Percentiles rank a stretch among this genome's conserved stretches.
phyloP scores from a whole-genome alignment of 2,113 vertebrate species.

The Cyphomyrus plagiostoma region DNA sequence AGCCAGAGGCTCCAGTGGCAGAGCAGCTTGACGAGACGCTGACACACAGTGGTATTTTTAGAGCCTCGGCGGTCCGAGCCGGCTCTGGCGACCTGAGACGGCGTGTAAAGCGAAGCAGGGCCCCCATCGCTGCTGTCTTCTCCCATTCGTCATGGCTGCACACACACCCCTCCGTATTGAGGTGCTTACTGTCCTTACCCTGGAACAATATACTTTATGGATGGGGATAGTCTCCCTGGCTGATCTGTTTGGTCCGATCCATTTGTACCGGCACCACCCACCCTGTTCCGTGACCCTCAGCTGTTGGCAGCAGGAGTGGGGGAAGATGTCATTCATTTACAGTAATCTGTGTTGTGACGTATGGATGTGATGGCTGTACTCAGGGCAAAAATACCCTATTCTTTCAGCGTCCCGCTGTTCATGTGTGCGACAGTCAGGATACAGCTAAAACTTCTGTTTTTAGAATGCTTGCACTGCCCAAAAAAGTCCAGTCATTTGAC shows the following conservation, averaged over 20 bases:
- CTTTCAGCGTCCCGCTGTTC: neutral
- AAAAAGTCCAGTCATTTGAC: neutral
- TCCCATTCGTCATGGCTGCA: slow-evolving; percentile 30
- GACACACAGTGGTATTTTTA: neutral
- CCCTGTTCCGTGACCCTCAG: neutral
- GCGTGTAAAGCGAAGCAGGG: neutral
- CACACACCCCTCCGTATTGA: neutral
- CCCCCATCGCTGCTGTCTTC: neutral
- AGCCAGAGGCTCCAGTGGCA: neutral
- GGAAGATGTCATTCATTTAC: neutral
- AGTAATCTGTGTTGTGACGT: neutral
- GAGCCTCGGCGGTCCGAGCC: neutral
- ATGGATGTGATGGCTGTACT: neutral
- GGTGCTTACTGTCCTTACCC: neutral
- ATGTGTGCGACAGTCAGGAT: neutral
- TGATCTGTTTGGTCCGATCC: neutral
- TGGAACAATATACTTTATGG: neutral
- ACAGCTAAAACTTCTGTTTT: neutral
- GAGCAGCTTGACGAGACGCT: neutral
- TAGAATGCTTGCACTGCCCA: neutral
- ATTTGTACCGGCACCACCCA: neutral
- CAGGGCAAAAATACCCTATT: neutral
- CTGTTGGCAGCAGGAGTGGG: neutral
- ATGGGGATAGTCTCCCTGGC: neutral
- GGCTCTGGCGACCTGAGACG: neutral